Conservation (phyloP, 2,113 vertebrate genomes). For the Carassius auratus region DNA sequence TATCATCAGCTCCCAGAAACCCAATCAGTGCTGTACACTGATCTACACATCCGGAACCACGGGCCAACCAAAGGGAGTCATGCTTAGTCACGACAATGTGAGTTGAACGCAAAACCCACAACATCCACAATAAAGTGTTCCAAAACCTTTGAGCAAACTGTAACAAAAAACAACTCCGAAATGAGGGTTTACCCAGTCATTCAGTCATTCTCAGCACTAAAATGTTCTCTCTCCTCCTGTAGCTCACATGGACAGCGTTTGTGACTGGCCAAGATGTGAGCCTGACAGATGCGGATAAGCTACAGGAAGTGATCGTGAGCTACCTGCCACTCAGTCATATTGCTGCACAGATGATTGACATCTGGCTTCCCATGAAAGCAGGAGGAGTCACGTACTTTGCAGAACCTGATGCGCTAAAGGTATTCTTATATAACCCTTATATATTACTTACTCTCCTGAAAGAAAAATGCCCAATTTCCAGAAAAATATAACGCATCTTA, state of each 20-base stretch:
- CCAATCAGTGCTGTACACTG: constrained; percentile 89
- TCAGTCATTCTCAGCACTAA: neutral
- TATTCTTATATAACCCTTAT: neutral
- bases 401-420: constrained; percentile 89
- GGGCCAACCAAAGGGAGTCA: constrained; percentile 88
- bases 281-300: constrained; percentile 49
- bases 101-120: neutral
- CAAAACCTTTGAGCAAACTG: too few species aligned
- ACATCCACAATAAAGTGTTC: neutral
- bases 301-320: constrained; percentile 86
- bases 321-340: constrained; percentile 96
- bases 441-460: constrained; percentile 54
- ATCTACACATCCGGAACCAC: constrained; percentile 94
- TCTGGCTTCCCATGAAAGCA: constrained; percentile 83
- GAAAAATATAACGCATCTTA: too few species aligned
- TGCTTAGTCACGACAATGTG: constrained; percentile 98
- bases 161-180: neutral
- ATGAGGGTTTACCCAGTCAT: neutral
- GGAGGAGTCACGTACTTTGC: constrained; percentile 84
- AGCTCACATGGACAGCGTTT: constrained; percentile 86
- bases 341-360: constrained; percentile 88
- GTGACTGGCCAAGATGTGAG: constrained; percentile 53
- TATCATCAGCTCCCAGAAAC: constrained; percentile 81
- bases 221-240: neutral
- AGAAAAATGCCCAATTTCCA: too few species aligned